phyloP scores from a whole-genome alignment of 30 jellyfish, hydroid and myxozoan species.

The Aurelia aurita complex sp. Pacific region DNA sequence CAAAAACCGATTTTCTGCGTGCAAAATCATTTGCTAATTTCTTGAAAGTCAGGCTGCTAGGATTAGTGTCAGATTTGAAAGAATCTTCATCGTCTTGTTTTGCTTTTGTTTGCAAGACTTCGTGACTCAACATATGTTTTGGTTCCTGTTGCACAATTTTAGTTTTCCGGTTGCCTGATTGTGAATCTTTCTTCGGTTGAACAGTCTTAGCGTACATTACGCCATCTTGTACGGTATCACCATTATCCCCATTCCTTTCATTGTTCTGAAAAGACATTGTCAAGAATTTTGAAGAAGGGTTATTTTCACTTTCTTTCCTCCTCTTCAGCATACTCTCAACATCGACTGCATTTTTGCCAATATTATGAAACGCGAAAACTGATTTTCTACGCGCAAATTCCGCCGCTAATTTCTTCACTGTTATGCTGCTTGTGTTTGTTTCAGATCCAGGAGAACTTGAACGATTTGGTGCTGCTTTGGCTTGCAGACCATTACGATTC shows the following conservation, averaged over 20 bases:
- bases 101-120: too few species aligned
- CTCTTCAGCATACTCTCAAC: neutral
- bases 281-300: conserved; percentile 8
- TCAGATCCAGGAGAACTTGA: too few species aligned
- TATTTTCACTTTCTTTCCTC: conserved; percentile 5
- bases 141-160: too few species aligned
- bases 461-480: neutral
- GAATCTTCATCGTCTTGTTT: too few species aligned
- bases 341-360: conserved; percentile 19
- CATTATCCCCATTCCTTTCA: neutral
- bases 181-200: neutral
- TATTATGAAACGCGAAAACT: neutral
- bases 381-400: neutral
- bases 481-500: neutral
- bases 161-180: too few species aligned
- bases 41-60: neutral
- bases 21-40: neutral
- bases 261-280: neutral
- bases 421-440: too few species aligned
- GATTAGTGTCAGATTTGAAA: too few species aligned
- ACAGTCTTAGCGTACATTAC: conserved; percentile 12
- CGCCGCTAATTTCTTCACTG: too few species aligned
- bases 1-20: conserved; percentile 12
- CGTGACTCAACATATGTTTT: too few species aligned
- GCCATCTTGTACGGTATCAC: neutral